A percentile compares a stretch with the other conserved stretches of the same genome.
These are phyloP conservation scores for Andrena fulva DNA, from an alignment of 2,888 invertebrate species.

Conservation along the genomic window DNA sequence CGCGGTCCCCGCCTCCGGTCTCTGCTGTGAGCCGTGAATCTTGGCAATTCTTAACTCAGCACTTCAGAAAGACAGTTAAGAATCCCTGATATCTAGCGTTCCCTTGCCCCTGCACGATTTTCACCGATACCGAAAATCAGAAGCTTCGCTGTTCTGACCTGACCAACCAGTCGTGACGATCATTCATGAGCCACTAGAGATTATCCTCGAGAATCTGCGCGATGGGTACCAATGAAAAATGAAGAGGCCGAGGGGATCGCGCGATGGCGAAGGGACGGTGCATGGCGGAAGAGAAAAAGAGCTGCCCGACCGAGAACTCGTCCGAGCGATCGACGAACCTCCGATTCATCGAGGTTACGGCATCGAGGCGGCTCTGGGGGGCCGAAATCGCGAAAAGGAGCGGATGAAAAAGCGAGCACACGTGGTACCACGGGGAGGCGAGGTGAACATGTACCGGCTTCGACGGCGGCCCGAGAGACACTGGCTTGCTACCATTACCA, in stretches of 20 bases:
- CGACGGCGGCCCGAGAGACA: constrained; percentile 82
- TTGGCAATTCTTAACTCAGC: no score
- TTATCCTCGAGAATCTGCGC: constrained; percentile 8
- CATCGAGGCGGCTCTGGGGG: constrained; percentile 21
- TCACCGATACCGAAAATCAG: not conserved
- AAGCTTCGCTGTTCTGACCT: no score
- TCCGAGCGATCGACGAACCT: constrained; percentile 28
- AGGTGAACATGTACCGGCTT: constrained; percentile 74
- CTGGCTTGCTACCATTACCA: constrained; percentile 83
- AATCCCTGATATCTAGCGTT: not conserved
- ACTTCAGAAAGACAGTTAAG: no score
- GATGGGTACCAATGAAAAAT: constrained; percentile 13
- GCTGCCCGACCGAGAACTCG: constrained; percentile 37
- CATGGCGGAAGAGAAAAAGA: constrained; percentile 47
- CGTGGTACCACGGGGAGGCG: constrained; percentile 61
- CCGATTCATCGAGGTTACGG: constrained; percentile 39
- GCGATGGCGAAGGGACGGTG: constrained; percentile 18
- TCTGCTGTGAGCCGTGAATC: no score
- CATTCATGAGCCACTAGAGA: not conserved
- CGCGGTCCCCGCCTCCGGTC: no score
- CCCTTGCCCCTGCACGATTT: constrained; percentile 8
- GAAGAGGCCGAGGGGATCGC: not conserved
- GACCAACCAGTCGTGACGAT: no score
- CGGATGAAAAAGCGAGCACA: constrained; percentile 46
- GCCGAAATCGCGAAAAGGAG: constrained; percentile 26